Evolutionary conservation across 2,113 vertebrate species (phyloP).

Genomic region (Apteryx mantelli): DNA sequence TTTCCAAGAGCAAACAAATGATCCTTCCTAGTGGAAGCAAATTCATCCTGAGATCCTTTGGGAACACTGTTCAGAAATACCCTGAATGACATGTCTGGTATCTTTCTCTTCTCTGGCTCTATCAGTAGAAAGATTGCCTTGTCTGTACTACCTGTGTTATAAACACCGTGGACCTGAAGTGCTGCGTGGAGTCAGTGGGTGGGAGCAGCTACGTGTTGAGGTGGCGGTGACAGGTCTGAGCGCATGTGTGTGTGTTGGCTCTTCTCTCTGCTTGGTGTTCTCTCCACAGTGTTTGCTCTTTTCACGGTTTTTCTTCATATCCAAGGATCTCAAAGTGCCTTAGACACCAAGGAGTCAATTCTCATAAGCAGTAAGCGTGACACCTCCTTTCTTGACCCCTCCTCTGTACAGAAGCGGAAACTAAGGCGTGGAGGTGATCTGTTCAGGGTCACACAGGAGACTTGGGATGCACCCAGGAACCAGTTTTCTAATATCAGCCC

Average conservation of each 20-base stretch:
- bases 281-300: not conserved
- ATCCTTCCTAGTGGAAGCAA: conserved; percentile 68
- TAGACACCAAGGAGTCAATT: not conserved
- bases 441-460: not conserved
- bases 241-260: fast-evolving
- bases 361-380: not conserved
- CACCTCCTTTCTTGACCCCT: not conserved
- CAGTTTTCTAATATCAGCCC: not conserved
- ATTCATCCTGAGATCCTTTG: conserved; percentile 57
- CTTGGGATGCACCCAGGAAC: not conserved
- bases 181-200: not conserved
- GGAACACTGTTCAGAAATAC: conserved; percentile 56
- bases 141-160: conserved; percentile 40
- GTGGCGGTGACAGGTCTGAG: not conserved
- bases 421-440: not conserved
- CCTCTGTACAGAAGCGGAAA: not conserved
- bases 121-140: conserved; percentile 46
- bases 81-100: not conserved
- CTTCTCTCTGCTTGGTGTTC: not conserved
- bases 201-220: not conserved
- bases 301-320: not conserved
- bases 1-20: conserved; percentile 28
- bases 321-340: not conserved
- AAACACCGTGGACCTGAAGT: not conserved
- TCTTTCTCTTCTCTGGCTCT: conserved; percentile 38